Conservation (phyloP, 2,888 invertebrate species). For the Callimorpha dominula region DNA sequence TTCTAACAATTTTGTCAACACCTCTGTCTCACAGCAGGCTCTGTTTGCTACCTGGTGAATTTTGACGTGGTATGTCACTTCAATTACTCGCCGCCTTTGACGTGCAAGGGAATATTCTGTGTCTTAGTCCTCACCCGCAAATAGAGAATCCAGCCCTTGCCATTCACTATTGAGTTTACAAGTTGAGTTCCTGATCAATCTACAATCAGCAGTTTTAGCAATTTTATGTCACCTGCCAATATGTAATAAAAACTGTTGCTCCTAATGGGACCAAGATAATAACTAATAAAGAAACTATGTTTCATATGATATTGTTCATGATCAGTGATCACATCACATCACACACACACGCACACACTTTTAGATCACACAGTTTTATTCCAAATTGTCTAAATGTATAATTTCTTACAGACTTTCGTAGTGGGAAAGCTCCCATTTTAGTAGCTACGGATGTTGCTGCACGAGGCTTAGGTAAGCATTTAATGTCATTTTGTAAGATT, state of each 20-base stretch:
- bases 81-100: background rate
- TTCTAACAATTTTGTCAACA: too few relatives aligned
- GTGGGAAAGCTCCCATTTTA: constrained; percentile 94
- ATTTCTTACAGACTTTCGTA: constrained; percentile 91
- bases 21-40: constrained; percentile 3
- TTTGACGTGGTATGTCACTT: constrained; percentile 17
- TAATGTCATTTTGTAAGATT: background rate
- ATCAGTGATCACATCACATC: constrained; percentile 22
- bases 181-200: background rate
- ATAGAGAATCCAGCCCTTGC: background rate
- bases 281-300: background rate
- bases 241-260: background rate
- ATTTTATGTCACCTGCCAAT: background rate
- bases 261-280: background rate
- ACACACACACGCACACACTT: too few relatives aligned
- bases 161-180: background rate
- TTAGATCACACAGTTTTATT: constrained; percentile 26
- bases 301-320: constrained; percentile 2
- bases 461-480: constrained; percentile 94
- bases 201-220: background rate
- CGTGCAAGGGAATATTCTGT: background rate
- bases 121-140: background rate
- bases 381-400: constrained; percentile 39
- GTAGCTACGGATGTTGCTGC: constrained; percentile 98
- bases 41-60: constrained; percentile 11